Evolutionary conservation across 2,888 invertebrate species (phyloP).

Genomic region (Gasteruption jaculator): DNA sequence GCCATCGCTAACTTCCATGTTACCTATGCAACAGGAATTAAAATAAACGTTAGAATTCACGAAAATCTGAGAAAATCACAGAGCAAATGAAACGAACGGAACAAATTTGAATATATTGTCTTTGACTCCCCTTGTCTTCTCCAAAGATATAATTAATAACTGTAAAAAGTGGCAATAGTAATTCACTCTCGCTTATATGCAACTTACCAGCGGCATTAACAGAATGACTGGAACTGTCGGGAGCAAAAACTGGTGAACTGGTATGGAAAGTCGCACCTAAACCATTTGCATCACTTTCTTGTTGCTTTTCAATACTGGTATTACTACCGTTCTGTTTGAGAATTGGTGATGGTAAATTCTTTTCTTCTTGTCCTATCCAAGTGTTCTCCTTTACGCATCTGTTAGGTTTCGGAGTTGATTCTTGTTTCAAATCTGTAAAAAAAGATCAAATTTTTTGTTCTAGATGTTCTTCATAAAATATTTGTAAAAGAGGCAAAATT

Average conservation of each 20-base stretch:
- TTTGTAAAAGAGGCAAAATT: neutral
- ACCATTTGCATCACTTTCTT: slow-evolving; percentile 21
- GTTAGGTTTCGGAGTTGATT: slow-evolving; percentile 31
- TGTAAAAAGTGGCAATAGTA: too few relatives aligned
- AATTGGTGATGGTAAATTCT: slow-evolving; percentile 43
- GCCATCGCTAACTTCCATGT: too few relatives aligned
- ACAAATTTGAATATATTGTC: too few relatives aligned
- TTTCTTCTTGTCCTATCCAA: slow-evolving; percentile 34
- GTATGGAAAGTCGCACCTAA: slow-evolving; percentile 31
- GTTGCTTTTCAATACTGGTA: slow-evolving; percentile 17
- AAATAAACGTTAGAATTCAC: too few relatives aligned
- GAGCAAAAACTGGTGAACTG: slow-evolving; percentile 41
- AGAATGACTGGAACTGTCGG: slow-evolving; percentile 31
- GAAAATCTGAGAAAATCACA: too few relatives aligned
- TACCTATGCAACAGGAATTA: neutral
- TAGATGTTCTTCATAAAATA: slow-evolving; percentile 1
- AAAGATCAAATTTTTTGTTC: too few relatives aligned
- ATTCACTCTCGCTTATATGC: too few relatives aligned
- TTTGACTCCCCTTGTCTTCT: too few relatives aligned
- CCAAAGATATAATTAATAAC: too few relatives aligned
- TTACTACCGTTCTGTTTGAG: slow-evolving; percentile 27
- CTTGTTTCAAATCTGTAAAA: slow-evolving; percentile 28
- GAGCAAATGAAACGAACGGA: too few relatives aligned
- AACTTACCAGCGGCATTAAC: slow-evolving; percentile 28
- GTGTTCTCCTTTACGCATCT: slow-evolving; percentile 34